Evolutionary conservation across 37 sponge, comb jelly and placozoan genomes (phyloP).

Genomic region (Aplysina aerophoba): DNA sequence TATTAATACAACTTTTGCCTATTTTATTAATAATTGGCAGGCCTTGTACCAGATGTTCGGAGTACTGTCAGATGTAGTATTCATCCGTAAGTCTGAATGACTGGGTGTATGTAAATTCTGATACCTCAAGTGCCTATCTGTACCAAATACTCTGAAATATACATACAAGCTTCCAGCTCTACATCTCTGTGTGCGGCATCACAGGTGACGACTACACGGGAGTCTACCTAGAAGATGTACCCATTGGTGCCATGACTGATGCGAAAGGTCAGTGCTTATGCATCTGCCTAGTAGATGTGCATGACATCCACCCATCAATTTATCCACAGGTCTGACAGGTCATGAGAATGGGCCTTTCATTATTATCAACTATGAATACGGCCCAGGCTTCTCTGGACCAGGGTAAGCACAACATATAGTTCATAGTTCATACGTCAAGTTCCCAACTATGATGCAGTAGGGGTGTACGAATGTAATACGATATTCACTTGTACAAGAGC

Average conservation of each 20-base stretch:
- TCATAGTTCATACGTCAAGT: no score
- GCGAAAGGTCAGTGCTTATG: constrained; percentile 49
- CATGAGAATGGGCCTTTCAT: constrained; percentile 53
- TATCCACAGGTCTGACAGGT: constrained; percentile 66
- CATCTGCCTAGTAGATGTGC: constrained; percentile 8
- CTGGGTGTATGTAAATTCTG: no score
- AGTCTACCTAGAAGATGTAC: constrained; percentile 87
- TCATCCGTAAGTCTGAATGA: constrained; percentile 67
- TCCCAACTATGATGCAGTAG: no score
- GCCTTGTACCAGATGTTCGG: constrained; percentile 94
- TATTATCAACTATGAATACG: constrained; percentile 82
- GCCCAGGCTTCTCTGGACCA: constrained; percentile 81
- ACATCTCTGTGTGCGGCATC: neutral
- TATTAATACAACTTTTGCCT: neutral
- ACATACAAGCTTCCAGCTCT: neutral
- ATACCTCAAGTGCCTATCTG: no score
- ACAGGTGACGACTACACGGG: constrained; percentile 51
- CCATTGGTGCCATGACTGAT: constrained; percentile 54
- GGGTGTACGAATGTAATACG: no score
- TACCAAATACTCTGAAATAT: neutral
- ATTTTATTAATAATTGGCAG: constrained; percentile 29
- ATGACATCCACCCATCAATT: neutral
- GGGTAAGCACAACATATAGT: constrained; percentile 56
- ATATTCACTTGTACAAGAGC: no score
- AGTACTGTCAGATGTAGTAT: constrained; percentile 74